phyloP scores from a whole-genome alignment of 2,888 invertebrate genomes.

The Hybos culiciformis region DNA sequence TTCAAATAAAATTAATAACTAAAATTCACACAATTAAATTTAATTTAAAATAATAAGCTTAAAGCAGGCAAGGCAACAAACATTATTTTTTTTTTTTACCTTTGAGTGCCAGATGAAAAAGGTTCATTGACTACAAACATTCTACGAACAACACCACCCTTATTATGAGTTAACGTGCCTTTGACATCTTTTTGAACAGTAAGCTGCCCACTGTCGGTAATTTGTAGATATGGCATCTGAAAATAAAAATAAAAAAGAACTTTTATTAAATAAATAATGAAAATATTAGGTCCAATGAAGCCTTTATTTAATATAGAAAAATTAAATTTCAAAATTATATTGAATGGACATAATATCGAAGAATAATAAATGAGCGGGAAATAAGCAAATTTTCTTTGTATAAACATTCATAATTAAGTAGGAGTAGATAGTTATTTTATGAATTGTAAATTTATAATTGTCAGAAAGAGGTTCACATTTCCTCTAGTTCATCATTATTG shows the following conservation, averaged over 20 bases:
- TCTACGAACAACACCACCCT: conserved; percentile 34
- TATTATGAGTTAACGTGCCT: conserved; percentile 29
- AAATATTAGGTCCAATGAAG: background rate
- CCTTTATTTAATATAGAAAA: background rate
- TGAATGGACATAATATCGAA: background rate
- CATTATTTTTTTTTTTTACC: conserved; percentile 22
- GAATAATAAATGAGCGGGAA: too few relatives aligned
- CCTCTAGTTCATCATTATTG: too few relatives aligned
- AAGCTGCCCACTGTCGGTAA: conserved; percentile 34
- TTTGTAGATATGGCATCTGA: conserved; percentile 35
- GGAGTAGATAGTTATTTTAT: too few relatives aligned
- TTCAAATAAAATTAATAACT: too few relatives aligned
- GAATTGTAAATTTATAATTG: too few relatives aligned
- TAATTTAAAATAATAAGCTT: background rate
- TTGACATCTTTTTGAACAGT: conserved; percentile 36
- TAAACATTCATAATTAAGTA: too few relatives aligned
- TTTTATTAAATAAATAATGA: background rate
- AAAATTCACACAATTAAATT: too few relatives aligned
- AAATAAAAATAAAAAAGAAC: conserved; percentile 13
- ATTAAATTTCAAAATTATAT: too few relatives aligned
- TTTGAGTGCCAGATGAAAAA: conserved; percentile 31
- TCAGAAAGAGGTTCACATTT: too few relatives aligned
- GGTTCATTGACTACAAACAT: conserved; percentile 37
- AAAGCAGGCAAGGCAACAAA: conserved; percentile 7
- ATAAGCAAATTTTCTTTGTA: too few relatives aligned